Evolutionary conservation across 2,797 vertebrate genomes (phyloP).

Genomic region (Pogoniulus pusillus): DNA sequence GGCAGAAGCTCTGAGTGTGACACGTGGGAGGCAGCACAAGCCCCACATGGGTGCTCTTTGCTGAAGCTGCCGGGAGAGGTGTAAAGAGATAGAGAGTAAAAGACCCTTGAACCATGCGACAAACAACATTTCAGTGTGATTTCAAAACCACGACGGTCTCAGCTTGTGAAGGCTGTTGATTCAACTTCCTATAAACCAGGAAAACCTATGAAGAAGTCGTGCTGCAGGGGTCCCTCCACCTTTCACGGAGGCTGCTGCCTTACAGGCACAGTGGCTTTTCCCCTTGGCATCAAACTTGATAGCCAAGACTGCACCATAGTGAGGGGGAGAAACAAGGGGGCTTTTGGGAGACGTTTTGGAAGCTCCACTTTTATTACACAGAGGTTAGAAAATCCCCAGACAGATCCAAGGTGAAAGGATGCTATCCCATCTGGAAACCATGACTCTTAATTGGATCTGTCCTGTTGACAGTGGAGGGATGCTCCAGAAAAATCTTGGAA

Average conservation of each 20-base stretch:
- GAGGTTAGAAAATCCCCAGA: not conserved
- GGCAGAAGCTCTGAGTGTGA: not conserved
- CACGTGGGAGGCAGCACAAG: not conserved
- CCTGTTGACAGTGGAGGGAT: not conserved
- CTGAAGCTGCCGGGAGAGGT: not conserved
- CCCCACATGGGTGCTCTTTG: rapidly evolving
- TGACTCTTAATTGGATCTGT: not conserved
- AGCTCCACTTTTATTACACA: not conserved
- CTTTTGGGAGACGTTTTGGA: not conserved
- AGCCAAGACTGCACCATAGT: not conserved
- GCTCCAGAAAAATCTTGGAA: not conserved
- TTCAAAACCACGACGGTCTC: not conserved
- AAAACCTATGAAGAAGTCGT: not conserved
- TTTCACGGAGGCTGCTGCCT: not conserved
- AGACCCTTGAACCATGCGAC: not conserved
- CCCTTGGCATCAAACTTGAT: not conserved
- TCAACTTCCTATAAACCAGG: conserved; percentile 21
- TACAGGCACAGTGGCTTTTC: not conserved
- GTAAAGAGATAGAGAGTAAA: not conserved
- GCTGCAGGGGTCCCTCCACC: not conserved
- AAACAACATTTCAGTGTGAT: not conserved
- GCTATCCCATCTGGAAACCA: not conserved
- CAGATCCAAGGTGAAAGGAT: not conserved
- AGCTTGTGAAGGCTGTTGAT: not conserved
- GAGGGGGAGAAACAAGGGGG: not conserved